Conservation (phyloP, 2,797 vertebrate species). For the Spondyliosoma cantharus region DNA sequence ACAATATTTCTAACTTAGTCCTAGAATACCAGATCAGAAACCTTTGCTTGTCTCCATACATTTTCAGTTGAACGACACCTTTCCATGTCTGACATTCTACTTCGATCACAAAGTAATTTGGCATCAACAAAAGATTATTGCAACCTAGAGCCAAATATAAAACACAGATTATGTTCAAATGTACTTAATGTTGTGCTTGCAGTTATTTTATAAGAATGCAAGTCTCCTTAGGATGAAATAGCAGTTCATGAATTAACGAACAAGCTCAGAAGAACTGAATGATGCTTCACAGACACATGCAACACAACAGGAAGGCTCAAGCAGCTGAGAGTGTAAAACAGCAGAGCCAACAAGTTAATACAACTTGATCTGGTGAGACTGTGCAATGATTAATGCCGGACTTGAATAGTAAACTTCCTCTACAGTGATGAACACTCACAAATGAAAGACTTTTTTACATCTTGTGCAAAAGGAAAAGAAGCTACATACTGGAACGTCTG, state of each 20-base stretch:
- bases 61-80: slow-evolving; percentile 29
- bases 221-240: slow-evolving; percentile 31
- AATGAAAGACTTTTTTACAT: slow-evolving; percentile 16
- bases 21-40: neutral
- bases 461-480: slow-evolving; percentile 4
- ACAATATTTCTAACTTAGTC: neutral
- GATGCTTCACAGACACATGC: slow-evolving; percentile 24
- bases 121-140: slow-evolving; percentile 9
- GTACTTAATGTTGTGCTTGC: neutral
- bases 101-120: slow-evolving; percentile 39
- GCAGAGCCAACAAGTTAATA: slow-evolving; percentile 2
- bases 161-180: neutral
- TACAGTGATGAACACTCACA: slow-evolving; percentile 14
- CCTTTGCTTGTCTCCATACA: slow-evolving; percentile 21
- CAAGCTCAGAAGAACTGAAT: slow-evolving; percentile 20
- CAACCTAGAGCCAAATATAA: neutral
- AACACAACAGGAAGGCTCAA: slow-evolving; percentile 19
- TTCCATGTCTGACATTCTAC: slow-evolving; percentile 46
- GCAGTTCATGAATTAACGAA: slow-evolving; percentile 49
- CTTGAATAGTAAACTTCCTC: slow-evolving; percentile 5
- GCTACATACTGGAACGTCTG: slow-evolving; percentile 27
- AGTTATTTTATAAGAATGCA: neutral
- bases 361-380: slow-evolving; percentile 3
- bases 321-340: slow-evolving; percentile 21
- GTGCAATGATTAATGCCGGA: slow-evolving; percentile 19